These are phyloP conservation scores for Pilophorus perplexus DNA, from an alignment of 2,888 invertebrate genomes.

Conservation along the genomic window DNA sequence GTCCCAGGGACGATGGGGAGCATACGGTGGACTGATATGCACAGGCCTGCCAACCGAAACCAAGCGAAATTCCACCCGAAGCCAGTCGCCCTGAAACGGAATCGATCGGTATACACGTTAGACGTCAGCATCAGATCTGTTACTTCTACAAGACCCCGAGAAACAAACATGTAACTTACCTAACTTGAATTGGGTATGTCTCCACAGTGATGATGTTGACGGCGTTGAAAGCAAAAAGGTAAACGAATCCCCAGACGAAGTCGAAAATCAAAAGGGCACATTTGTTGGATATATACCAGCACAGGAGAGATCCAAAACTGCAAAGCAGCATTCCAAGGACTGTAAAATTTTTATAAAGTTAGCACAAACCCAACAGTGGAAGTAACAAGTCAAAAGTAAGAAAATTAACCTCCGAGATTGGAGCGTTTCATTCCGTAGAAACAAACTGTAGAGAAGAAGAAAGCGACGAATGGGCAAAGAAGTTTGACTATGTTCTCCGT, in stretches of 20 bases:
- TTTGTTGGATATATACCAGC: constrained; percentile 29
- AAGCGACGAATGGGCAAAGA: constrained; percentile 38
- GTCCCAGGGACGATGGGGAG: constrained; percentile 12
- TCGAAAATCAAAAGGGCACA: constrained; percentile 39
- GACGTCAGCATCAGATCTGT: too few species aligned
- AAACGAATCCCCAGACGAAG: constrained; percentile 42
- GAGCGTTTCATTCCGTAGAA: constrained; percentile 35
- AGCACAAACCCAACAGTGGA: background rate
- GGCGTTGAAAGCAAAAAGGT: constrained; percentile 43
- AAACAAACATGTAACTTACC: too few species aligned
- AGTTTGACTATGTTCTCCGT: constrained; percentile 41
- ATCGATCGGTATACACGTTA: too few species aligned
- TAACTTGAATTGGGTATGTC: constrained; percentile 42
- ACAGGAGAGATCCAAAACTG: constrained; percentile 31
- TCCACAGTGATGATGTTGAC: constrained; percentile 44
- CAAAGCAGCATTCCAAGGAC: constrained; percentile 42
- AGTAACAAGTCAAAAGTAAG: background rate
- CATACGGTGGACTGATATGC: constrained; percentile 1
- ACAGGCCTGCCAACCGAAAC: constrained; percentile 40
- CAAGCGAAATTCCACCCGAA: constrained; percentile 42
- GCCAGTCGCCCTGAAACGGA: constrained; percentile 40
- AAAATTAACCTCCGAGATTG: constrained; percentile 39
- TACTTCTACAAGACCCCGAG: too few species aligned
- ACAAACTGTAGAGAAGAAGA: constrained; percentile 26
- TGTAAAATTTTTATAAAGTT: too few species aligned